phyloP scores from a whole-genome alignment of 2,797 vertebrate species.

The Allobates femoralis region DNA sequence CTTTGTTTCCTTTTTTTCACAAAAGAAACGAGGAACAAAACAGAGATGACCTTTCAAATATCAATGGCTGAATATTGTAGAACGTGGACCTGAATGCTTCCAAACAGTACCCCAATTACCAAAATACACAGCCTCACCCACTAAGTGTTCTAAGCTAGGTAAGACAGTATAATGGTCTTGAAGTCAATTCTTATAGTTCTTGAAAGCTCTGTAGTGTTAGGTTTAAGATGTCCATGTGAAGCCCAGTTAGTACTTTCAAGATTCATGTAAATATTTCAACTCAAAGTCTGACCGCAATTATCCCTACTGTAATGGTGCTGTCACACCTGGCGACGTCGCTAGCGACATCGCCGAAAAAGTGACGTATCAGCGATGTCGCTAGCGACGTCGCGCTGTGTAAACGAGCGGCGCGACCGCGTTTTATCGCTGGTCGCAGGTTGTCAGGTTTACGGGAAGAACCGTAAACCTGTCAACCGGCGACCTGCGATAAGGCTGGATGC shows the following conservation, averaged over 20 bases:
- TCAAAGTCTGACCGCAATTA: not conserved
- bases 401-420: no score
- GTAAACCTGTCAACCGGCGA: no score
- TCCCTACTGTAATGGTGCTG: no score
- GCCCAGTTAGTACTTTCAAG: not conserved
- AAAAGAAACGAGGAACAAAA: not conserved
- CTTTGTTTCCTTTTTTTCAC: not conserved
- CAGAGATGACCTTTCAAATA: not conserved
- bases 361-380: no score
- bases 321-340: no score
- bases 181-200: not conserved
- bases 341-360: no score
- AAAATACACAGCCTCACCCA: not conserved
- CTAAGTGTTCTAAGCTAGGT: not conserved
- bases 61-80: not conserved
- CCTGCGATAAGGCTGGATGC: no score
- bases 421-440: no score
- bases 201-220: not conserved
- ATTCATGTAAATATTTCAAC: not conserved
- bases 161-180: not conserved
- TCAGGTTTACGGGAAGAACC: no score
- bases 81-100: not conserved
- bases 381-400: no score
- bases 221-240: not conserved
- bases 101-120: not conserved